Percentiles rank a stretch among this genome's conserved stretches.
phyloP scores from a whole-genome alignment of 2,113 vertebrate genomes.

The Dicerorhinus sumatrensis region DNA sequence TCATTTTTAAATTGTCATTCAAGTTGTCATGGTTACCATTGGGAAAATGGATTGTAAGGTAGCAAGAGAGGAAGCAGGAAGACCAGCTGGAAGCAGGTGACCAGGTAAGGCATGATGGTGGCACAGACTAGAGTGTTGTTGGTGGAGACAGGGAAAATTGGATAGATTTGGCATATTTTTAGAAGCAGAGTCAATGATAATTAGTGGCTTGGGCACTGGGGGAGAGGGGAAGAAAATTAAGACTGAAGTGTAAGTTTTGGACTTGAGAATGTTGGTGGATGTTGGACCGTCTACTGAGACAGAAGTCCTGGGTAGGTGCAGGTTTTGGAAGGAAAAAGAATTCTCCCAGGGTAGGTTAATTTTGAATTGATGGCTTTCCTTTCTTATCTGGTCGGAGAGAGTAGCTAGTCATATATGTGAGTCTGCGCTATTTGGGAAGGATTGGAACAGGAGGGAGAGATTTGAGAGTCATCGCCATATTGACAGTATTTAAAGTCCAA shows the following conservation, averaged over 20 bases:
- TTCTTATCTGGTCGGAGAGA: background rate
- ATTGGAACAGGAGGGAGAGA: fast-evolving
- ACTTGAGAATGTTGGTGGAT: background rate
- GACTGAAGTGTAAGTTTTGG: background rate
- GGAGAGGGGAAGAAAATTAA: background rate
- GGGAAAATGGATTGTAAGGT: background rate
- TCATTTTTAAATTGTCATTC: background rate
- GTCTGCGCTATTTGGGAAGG: background rate
- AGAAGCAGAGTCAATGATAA: background rate
- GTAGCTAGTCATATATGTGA: fast-evolving
- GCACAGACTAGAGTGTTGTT: too few relatives aligned
- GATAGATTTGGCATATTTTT: background rate
- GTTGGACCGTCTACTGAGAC: background rate
- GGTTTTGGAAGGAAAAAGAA: background rate
- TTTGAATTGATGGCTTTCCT: background rate
- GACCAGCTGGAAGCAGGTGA: background rate
- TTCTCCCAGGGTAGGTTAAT: background rate
- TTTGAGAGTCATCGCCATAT: background rate
- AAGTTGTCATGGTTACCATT: background rate
- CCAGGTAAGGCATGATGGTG: fast-evolving
- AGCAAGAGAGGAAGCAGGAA: background rate
- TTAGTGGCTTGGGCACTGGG: background rate
- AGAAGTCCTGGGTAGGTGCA: background rate
- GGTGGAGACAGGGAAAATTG: background rate
- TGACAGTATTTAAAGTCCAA: too few relatives aligned